A percentile compares a stretch with the other conserved stretches of the same genome.
Conservation (phyloP, 2,113 vertebrate species). For the Epinephelus fuscoguttatus region DNA sequence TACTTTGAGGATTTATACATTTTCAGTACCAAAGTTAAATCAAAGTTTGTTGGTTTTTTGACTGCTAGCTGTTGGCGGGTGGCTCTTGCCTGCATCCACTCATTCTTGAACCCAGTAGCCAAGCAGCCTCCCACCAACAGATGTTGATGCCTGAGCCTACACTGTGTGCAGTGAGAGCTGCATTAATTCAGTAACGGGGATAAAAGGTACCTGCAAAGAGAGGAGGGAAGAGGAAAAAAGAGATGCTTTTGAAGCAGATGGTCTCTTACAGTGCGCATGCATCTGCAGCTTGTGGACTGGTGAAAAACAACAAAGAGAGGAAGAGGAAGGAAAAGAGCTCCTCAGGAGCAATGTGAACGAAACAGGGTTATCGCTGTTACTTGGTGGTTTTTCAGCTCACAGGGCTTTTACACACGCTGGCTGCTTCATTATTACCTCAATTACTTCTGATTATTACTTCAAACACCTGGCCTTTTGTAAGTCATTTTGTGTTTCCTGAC, state of each 20-base stretch:
- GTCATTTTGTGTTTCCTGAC: not conserved
- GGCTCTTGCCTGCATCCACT: conserved; percentile 41
- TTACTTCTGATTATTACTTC: not conserved
- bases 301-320: conserved; percentile 25
- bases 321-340: not conserved
- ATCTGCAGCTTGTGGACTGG: conserved; percentile 42
- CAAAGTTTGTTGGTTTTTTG: conserved; percentile 36
- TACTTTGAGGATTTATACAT: conserved; percentile 14
- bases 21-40: conserved; percentile 12
- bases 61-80: conserved; percentile 38
- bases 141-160: conserved; percentile 13
- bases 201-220: conserved; percentile 66
- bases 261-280: conserved; percentile 31
- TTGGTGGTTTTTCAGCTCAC: conserved; percentile 23
- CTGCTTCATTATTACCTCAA: conserved; percentile 18
- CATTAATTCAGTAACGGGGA: conserved; percentile 60
- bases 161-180: conserved; percentile 32
- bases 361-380: not conserved
- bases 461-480: not conserved
- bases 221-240: conserved; percentile 21
- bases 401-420: not conserved
- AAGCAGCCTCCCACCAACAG: conserved; percentile 56
- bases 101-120: conserved; percentile 51
- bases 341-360: conserved; percentile 7
- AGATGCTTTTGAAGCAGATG: conserved; percentile 64